phyloP scores from a whole-genome alignment of 1,140 invertebrate species.

The Drosophila tsacasi region DNA sequence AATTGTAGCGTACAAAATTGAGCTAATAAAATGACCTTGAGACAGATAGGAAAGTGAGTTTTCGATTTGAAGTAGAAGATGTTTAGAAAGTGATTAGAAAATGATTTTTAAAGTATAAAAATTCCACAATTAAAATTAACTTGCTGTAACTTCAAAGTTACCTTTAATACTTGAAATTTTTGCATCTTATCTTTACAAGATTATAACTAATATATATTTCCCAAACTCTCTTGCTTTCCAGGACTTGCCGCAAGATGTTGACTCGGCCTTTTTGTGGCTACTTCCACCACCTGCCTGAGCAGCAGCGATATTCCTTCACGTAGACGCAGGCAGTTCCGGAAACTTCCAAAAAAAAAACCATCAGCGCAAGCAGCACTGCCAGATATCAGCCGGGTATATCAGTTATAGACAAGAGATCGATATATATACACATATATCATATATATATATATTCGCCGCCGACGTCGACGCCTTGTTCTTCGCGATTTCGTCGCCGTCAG shows the following conservation, averaged over 20 bases:
- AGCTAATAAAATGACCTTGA: constrained; percentile 18
- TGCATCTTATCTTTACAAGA: background rate
- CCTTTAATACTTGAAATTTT: no score
- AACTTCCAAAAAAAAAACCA: constrained; percentile 10
- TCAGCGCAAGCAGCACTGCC: constrained; percentile 1
- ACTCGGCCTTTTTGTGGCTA: constrained; percentile 18
- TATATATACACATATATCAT: constrained; percentile 36
- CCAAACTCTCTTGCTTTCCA: constrained; percentile 2
- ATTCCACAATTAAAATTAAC: background rate
- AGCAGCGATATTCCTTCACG: constrained; percentile 24
- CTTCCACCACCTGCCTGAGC: constrained; percentile 35
- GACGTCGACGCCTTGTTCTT: constrained; percentile 76
- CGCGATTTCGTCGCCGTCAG: constrained; percentile 79
- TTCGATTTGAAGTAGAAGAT: background rate
- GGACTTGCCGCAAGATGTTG: constrained; percentile 42
- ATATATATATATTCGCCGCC: constrained; percentile 48
- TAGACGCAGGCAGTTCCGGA: constrained; percentile 14
- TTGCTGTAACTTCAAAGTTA: no score
- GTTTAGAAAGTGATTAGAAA: background rate
- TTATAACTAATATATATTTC: background rate
- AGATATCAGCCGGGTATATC: constrained; percentile 22
- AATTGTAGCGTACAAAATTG: background rate
- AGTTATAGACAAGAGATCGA: constrained; percentile 23
- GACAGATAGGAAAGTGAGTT: constrained; percentile 16
- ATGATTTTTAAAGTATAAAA: background rate